Conservation (phyloP, 2,888 invertebrate genomes). For the Eupeodes luniger region DNA sequence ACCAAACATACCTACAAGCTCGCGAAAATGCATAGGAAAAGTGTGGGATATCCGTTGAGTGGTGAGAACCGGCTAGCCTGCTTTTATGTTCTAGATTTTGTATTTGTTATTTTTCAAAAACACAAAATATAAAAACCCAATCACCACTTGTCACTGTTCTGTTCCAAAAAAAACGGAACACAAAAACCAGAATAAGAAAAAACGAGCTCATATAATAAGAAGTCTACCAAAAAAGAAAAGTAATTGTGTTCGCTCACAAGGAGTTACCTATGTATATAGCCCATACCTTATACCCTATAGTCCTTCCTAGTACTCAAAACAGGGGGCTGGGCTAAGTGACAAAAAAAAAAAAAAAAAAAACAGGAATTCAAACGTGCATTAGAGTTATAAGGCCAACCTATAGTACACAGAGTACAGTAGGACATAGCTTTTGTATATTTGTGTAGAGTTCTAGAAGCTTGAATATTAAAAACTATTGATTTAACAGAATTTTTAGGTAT, state of each 20-base stretch:
- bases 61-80: conserved; percentile 33
- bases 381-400: neutral
- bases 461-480: too few relatives aligned
- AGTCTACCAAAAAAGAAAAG: conserved; percentile 56
- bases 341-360: conserved; percentile 10
- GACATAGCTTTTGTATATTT: neutral
- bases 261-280: neutral
- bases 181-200: conserved; percentile 44
- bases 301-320: too few relatives aligned
- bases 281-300: too few relatives aligned
- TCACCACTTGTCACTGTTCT: conserved; percentile 71
- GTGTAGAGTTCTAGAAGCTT: too few relatives aligned
- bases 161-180: conserved; percentile 39
- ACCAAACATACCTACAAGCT: conserved; percentile 49
- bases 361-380: neutral
- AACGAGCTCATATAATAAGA: conserved; percentile 42
- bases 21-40: conserved; percentile 51
- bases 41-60: conserved; percentile 63
- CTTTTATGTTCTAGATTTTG: neutral
- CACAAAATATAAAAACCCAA: conserved; percentile 21
- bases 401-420: neutral
- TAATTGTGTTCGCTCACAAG: conserved; percentile 56
- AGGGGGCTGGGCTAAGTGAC: conserved; percentile 14
- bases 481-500: too few relatives aligned
- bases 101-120: neutral